These are phyloP conservation scores for Pluvianellus socialis DNA, from an alignment of 2,113 vertebrate species.

Conservation along the genomic window DNA sequence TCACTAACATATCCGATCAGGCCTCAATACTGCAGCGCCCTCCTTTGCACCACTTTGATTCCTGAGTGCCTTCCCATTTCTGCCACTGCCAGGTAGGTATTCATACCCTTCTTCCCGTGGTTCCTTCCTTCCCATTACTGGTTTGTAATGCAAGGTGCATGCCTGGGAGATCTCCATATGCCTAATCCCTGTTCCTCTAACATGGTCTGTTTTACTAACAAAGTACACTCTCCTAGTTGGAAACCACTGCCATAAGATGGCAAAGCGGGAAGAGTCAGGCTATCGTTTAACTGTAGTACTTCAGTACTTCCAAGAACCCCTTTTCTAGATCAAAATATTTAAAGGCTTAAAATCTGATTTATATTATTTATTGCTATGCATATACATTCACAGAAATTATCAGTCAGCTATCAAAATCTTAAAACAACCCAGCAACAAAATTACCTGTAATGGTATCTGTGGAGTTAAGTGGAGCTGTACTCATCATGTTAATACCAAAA, in stretches of 20 bases:
- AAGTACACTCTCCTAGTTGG: not conserved
- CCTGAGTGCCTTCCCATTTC: not conserved
- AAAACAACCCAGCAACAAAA: accelerated
- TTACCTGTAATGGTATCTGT: slow-evolving; percentile 91
- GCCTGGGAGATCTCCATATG: not conserved
- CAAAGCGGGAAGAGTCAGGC: not conserved
- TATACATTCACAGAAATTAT: not conserved
- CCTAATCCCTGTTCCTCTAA: not conserved
- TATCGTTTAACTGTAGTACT: not conserved
- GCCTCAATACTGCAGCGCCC: not conserved
- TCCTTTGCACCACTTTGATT: not conserved
- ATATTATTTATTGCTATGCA: not conserved
- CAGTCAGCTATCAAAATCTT: not conserved
- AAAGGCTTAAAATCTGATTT: not conserved
- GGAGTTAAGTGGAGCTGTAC: slow-evolving; percentile 88
- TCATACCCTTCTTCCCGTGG: not conserved
- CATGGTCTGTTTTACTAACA: not conserved
- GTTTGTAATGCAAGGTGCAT: not conserved
- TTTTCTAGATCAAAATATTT: not conserved
- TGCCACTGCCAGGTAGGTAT: not conserved
- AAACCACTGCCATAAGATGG: not conserved
- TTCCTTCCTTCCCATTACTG: too few species aligned
- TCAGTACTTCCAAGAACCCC: not conserved
- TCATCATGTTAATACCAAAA: slow-evolving; percentile 93
- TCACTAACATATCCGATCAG: not conserved